Evolutionary conservation across 2,797 vertebrate genomes (phyloP).

Genomic region (Gymnothorax javanicus): DNA sequence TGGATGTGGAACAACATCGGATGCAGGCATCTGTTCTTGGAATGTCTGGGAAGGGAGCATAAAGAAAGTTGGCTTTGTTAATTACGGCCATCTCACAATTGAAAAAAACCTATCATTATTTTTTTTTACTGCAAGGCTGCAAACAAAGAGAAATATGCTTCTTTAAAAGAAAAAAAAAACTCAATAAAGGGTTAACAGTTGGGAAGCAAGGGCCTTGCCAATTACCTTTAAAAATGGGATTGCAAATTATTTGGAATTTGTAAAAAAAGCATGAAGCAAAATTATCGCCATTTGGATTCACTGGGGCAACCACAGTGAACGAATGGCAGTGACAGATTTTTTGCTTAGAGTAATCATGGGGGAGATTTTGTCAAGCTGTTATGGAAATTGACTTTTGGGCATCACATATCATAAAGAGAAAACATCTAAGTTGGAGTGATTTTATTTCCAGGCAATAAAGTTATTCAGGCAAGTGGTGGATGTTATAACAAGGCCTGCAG

Average conservation of each 20-base stretch:
- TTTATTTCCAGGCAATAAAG: background rate
- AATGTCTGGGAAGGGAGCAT: conserved; percentile 30
- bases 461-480: background rate
- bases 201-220: conserved; percentile 72
- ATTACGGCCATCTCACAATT: background rate
- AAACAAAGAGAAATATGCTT: background rate
- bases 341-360: conserved; percentile 46
- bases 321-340: conserved; percentile 64
- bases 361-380: conserved; percentile 10
- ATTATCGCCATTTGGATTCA: conserved; percentile 78
- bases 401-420: conserved; percentile 1
- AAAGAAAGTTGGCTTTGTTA: background rate
- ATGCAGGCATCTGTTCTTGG: background rate
- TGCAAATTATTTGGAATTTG: conserved; percentile 90
- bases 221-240: conserved; percentile 78
- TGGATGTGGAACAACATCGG: background rate
- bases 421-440: background rate
- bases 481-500: background rate
- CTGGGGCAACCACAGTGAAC: conserved; percentile 68
- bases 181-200: conserved; percentile 77
- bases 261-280: conserved; percentile 88
- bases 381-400: conserved; percentile 14
- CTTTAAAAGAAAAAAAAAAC: too few species aligned
- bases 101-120: background rate
- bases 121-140: background rate